phyloP scores from a whole-genome alignment of 2,797 vertebrate species.

The Falco peregrinus region DNA sequence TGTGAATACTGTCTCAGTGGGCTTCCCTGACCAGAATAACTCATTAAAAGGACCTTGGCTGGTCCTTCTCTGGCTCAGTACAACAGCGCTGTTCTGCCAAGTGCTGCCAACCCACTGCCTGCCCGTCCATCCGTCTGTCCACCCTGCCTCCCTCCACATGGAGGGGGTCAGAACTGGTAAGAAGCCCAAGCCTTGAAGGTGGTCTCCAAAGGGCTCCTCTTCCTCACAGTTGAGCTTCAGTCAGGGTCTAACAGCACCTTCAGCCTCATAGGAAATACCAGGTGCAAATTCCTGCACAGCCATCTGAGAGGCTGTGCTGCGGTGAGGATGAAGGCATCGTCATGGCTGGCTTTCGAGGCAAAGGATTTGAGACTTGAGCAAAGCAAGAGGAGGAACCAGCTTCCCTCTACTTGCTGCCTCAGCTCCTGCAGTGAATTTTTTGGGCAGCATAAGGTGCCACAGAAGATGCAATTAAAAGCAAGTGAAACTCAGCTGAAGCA shows the following conservation, averaged over 20 bases:
- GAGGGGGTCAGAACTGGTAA: neutral
- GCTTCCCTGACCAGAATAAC: slow-evolving; percentile 27
- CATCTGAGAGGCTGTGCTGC: accelerated
- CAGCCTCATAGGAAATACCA: neutral
- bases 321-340: neutral
- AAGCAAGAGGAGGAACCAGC: neutral
- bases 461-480: neutral
- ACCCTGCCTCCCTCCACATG: neutral
- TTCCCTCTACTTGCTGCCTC: neutral
- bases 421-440: accelerated
- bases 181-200: neutral
- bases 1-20: slow-evolving; percentile 36
- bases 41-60: slow-evolving; percentile 24
- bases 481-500: neutral
- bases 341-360: neutral
- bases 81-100: neutral
- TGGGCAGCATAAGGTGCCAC: neutral
- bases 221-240: neutral
- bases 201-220: neutral
- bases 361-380: neutral
- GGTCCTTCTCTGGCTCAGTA: neutral
- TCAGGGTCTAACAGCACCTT: neutral
- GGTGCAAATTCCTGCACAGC: neutral
- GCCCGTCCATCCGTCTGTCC: neutral
- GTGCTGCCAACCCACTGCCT: neutral